Percentiles rank a stretch among this genome's conserved stretches.
Conservation (phyloP, 2,888 invertebrate genomes). For the Clivina fossor region DNA sequence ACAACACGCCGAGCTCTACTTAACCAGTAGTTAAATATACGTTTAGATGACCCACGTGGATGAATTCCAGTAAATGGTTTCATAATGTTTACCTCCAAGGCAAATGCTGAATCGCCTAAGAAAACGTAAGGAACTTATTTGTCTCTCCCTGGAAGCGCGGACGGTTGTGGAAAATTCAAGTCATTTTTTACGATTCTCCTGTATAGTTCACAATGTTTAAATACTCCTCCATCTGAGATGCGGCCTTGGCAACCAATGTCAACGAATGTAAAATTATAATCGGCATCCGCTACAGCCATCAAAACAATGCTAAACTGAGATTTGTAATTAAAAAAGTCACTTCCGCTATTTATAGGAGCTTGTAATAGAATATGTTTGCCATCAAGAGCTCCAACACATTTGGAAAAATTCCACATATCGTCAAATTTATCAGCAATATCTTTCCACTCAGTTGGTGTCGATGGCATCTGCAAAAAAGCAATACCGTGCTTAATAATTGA, state of each 20-base stretch:
- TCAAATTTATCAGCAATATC: slow-evolving; percentile 40
- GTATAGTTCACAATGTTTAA: slow-evolving; percentile 29
- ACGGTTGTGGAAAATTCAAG: slow-evolving; percentile 32
- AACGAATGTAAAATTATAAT: slow-evolving; percentile 36
- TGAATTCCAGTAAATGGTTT: slow-evolving; percentile 36
- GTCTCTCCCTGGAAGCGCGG: slow-evolving; percentile 31
- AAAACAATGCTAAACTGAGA: slow-evolving; percentile 40
- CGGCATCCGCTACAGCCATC: slow-evolving; percentile 36
- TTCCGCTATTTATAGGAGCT: slow-evolving; percentile 40
- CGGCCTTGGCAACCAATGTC: slow-evolving; percentile 39
- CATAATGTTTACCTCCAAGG: slow-evolving; percentile 31
- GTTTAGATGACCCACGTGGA: slow-evolving; percentile 18
- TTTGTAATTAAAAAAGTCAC: slow-evolving; percentile 40
- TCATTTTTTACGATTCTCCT: slow-evolving; percentile 16
- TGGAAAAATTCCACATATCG: slow-evolving; percentile 44
- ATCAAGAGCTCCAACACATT: slow-evolving; percentile 43
- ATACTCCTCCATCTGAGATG: slow-evolving; percentile 38
- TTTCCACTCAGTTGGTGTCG: slow-evolving; percentile 42
- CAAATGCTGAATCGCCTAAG: slow-evolving; percentile 42
- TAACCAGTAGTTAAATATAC: slow-evolving; percentile 38
- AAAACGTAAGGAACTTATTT: slow-evolving; percentile 38
- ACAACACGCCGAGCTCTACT: slow-evolving; percentile 38
- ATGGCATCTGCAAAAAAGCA: slow-evolving; percentile 40
- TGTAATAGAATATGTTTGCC: slow-evolving; percentile 44
- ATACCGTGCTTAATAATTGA: no score